phyloP scores from a whole-genome alignment of 2,113 vertebrate species.

The Gymnarchus niloticus region DNA sequence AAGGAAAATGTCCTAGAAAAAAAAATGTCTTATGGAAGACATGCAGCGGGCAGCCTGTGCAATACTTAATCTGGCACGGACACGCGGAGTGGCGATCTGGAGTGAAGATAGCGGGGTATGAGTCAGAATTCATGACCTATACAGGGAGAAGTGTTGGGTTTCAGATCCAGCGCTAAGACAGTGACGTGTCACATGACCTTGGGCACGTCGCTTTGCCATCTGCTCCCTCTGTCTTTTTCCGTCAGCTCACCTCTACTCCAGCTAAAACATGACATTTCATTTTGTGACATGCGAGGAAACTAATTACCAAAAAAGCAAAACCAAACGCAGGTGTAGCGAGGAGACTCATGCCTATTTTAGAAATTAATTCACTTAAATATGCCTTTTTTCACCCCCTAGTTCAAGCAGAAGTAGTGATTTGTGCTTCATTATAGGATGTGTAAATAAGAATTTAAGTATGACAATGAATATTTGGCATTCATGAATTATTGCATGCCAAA shows the following conservation, averaged over 20 bases:
- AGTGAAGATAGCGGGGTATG: slow-evolving; percentile 51
- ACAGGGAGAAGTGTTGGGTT: slow-evolving; percentile 56
- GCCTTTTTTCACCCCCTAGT: slow-evolving; percentile 17
- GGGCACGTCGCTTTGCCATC: slow-evolving; percentile 67
- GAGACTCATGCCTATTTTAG: slow-evolving; percentile 15
- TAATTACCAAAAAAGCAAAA: slow-evolving; percentile 41
- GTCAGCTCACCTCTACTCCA: slow-evolving; percentile 62
- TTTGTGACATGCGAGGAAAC: slow-evolving; percentile 52
- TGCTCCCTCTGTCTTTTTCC: slow-evolving; percentile 64
- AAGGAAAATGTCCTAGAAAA: neutral
- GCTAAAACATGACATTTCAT: slow-evolving; percentile 63
- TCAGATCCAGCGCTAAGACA: slow-evolving; percentile 58
- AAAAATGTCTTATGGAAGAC: neutral
- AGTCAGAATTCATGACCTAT: slow-evolving; percentile 55
- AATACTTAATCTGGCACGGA: neutral
- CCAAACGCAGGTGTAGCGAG: neutral
- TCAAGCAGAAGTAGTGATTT: slow-evolving; percentile 13
- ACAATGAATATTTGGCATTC: neutral
- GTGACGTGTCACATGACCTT: slow-evolving; percentile 66
- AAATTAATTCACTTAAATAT: slow-evolving; percentile 17
- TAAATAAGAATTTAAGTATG: slow-evolving; percentile 17
- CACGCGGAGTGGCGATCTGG: slow-evolving; percentile 43
- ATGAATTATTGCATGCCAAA: neutral
- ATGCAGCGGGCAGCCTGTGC: neutral
- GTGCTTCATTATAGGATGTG: slow-evolving; percentile 32